Percentiles rank a stretch among this genome's conserved stretches.
Conservation (phyloP, 1,140 invertebrate species). For the Meteorus sp. region DNA sequence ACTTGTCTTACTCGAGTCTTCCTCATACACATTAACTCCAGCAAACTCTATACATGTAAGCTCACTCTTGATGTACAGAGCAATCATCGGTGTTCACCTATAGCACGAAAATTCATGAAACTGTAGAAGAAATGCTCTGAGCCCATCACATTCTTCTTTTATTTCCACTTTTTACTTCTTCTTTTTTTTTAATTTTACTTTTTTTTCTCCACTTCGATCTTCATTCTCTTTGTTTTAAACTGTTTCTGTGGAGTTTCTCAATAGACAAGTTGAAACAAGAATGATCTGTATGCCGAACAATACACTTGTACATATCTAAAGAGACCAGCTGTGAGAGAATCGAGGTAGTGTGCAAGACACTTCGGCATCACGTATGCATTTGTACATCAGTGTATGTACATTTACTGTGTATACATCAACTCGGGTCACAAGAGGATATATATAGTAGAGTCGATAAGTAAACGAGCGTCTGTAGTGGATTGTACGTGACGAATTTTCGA, state of each 20-base stretch:
- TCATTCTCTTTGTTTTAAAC: not conserved
- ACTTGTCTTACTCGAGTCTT: too few species aligned
- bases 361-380: not conserved
- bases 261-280: not conserved
- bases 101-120: too few species aligned
- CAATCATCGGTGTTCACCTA: too few species aligned
- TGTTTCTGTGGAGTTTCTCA: not conserved
- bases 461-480: slow-evolving; percentile 2
- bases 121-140: too few species aligned
- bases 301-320: slow-evolving; percentile 1
- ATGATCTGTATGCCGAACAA: slow-evolving; percentile 22
- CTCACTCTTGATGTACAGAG: too few species aligned
- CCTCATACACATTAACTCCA: too few species aligned
- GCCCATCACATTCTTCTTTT: too few species aligned
- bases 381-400: not conserved
- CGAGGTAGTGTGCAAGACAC: not conserved
- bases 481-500: slow-evolving; percentile 2
- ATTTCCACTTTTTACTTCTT: too few species aligned
- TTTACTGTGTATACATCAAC: not conserved
- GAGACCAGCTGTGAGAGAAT: not conserved
- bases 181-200: too few species aligned
- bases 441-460: not conserved
- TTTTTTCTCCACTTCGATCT: too few species aligned
- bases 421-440: not conserved
- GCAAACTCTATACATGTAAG: too few species aligned